These are phyloP conservation scores for Rhagophthalmus giganteus DNA, from an alignment of 2,888 invertebrate species.

Conservation along the genomic window DNA sequence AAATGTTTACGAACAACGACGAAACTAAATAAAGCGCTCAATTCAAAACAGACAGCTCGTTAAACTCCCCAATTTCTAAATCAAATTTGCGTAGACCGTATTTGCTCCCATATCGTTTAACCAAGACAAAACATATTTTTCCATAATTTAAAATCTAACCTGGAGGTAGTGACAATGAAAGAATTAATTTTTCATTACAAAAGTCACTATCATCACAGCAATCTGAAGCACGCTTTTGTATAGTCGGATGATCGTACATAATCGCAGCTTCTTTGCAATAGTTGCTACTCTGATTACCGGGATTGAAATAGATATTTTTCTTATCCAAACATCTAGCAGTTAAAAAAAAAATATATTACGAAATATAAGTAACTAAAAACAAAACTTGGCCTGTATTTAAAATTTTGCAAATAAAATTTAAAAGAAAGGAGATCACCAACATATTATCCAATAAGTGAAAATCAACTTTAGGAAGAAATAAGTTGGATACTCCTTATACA, in stretches of 20 bases:
- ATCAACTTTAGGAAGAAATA: too few relatives aligned
- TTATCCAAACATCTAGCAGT: constrained; percentile 45
- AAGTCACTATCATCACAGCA: constrained; percentile 71
- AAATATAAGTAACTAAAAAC: constrained; percentile 1
- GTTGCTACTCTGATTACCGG: constrained; percentile 40
- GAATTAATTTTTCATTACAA: constrained; percentile 65
- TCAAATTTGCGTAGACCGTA: constrained; percentile 6
- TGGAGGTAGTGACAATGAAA: constrained; percentile 42
- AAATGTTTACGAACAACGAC: too few relatives aligned
- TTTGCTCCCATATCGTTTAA: constrained; percentile 3
- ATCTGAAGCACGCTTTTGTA: constrained; percentile 47
- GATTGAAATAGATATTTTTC: constrained; percentile 37
- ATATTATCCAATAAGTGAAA: too few relatives aligned
- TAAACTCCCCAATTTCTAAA: too few relatives aligned
- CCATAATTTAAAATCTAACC: constrained; percentile 30
- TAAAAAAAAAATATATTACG: constrained; percentile 20
- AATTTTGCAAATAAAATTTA: background rate
- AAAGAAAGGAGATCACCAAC: too few relatives aligned
- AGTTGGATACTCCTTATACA: too few relatives aligned
- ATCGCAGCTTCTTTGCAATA: constrained; percentile 44
- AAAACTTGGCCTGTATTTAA: background rate
- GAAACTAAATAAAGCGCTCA: too few relatives aligned
- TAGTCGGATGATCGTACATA: constrained; percentile 36
- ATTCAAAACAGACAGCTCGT: too few relatives aligned
- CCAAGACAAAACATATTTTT: constrained; percentile 25